Evolutionary conservation across 64 coral and sea anemone genomes (phyloP).

Genomic region (Cladopsammia gracilis): DNA sequence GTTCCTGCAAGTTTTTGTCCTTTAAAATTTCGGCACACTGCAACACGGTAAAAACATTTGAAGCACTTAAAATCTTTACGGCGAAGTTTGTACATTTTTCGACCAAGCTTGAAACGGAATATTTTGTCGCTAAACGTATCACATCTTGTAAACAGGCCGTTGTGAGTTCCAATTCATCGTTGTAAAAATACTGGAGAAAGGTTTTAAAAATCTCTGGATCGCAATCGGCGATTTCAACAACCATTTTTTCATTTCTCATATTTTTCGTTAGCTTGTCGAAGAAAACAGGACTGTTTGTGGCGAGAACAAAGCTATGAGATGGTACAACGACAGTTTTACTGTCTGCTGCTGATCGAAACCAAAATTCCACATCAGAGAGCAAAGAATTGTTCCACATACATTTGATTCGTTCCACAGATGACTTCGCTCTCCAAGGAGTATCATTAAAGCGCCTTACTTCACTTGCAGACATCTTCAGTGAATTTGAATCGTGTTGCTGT

Average conservation of each 20-base stretch:
- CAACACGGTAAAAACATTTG: conserved; percentile 49
- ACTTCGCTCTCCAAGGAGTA: background rate
- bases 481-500: background rate
- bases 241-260: conserved; percentile 14
- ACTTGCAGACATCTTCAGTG: background rate
- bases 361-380: conserved; percentile 61
- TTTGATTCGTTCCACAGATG: conserved; percentile 25
- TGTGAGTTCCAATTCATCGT: conserved; percentile 51
- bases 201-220: conserved; percentile 61
- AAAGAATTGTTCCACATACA: conserved; percentile 67
- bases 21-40: conserved; percentile 45
- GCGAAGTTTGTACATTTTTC: conserved; percentile 39
- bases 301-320: conserved; percentile 65
- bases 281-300: conserved; percentile 80
- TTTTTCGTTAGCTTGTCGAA: conserved; percentile 62
- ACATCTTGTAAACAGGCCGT: conserved; percentile 4
- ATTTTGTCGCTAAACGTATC: conserved; percentile 61
- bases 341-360: background rate
- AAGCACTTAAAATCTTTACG: conserved; percentile 38
- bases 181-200: conserved; percentile 71
- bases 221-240: conserved; percentile 65
- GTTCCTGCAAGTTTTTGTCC: conserved; percentile 36
- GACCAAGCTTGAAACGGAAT: conserved; percentile 61
- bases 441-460: background rate
- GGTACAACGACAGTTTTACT: conserved; percentile 14